A percentile compares a stretch with the other conserved stretches of the same genome.
Conservation (phyloP, 2,113 vertebrate genomes). For the Pseudois nayaur region DNA sequence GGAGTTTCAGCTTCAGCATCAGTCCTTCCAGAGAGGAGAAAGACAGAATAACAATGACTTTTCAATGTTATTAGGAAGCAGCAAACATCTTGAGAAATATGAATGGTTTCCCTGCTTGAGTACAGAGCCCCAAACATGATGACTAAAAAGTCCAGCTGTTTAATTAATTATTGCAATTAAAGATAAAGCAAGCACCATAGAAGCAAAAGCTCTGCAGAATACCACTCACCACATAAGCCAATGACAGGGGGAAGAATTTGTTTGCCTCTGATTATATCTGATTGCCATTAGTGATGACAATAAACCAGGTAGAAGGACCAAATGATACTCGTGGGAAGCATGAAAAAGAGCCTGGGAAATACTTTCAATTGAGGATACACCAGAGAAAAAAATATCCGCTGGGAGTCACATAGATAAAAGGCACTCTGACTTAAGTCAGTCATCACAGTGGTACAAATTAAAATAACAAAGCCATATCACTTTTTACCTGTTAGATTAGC, state of each 20-base stretch:
- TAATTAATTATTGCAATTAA: background rate
- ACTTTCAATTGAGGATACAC: background rate
- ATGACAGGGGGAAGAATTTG: background rate
- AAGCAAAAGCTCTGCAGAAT: slow-evolving; percentile 1
- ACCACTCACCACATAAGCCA: background rate
- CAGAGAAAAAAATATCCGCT: background rate
- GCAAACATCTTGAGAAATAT: background rate
- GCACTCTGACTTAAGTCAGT: background rate
- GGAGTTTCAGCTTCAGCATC: background rate
- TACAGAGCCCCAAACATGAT: background rate
- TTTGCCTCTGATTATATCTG: background rate
- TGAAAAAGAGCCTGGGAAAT: background rate
- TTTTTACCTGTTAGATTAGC: background rate
- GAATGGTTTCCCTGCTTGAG: background rate
- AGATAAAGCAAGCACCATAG: background rate
- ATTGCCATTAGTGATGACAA: background rate
- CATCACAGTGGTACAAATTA: background rate
- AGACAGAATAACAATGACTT: background rate
- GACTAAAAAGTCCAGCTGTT: background rate
- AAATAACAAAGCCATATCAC: background rate
- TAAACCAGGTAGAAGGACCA: background rate
- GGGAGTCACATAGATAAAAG: background rate
- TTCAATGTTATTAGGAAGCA: background rate
- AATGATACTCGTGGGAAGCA: slow-evolving; percentile 15
- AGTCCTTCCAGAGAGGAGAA: background rate